Evolutionary conservation across 2,797 vertebrate species (phyloP).

Genomic region (Melanotaenia pygmaea): DNA sequence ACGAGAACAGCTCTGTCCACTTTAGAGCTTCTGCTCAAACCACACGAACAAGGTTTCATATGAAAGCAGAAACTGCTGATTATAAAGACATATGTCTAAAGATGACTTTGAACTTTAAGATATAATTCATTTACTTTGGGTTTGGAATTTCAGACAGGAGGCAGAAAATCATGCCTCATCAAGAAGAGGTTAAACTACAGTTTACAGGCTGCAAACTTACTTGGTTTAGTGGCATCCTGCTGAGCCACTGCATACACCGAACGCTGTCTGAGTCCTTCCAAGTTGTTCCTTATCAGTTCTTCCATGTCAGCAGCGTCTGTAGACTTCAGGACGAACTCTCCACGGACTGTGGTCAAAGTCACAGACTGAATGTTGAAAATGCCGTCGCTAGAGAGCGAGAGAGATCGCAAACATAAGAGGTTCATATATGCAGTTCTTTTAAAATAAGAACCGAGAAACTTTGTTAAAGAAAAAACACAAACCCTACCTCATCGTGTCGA

Average conservation of each 20-base stretch:
- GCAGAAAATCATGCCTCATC: background rate
- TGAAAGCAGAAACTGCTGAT: too few relatives aligned
- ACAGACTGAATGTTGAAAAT: conserved; percentile 69
- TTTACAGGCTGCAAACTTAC: conserved; percentile 38
- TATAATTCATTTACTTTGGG: too few relatives aligned
- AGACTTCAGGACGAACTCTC: conserved; percentile 84
- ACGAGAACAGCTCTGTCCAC: too few relatives aligned
- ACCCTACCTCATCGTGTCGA: conserved; percentile 79
- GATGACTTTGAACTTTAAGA: too few relatives aligned
- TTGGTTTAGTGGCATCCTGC: conserved; percentile 80
- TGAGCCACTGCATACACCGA: conserved; percentile 86
- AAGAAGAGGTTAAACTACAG: background rate
- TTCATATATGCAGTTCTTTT: background rate
- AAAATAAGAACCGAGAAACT: background rate
- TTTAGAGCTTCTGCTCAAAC: too few relatives aligned
- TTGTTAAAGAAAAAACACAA: background rate
- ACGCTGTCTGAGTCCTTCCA: conserved; percentile 88
- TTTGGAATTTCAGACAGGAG: background rate
- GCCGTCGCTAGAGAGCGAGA: conserved; percentile 65
- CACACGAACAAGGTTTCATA: too few relatives aligned
- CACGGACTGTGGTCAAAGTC: conserved; percentile 83
- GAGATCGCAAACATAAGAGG: background rate
- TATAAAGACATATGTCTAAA: too few relatives aligned
- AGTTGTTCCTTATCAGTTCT: conserved; percentile 83
- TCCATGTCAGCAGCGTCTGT: conserved; percentile 81